Evolutionary conservation across 30 jellyfish, hydroid and myxozoan genomes (phyloP).

Genomic region (Aurelia sp.): DNA sequence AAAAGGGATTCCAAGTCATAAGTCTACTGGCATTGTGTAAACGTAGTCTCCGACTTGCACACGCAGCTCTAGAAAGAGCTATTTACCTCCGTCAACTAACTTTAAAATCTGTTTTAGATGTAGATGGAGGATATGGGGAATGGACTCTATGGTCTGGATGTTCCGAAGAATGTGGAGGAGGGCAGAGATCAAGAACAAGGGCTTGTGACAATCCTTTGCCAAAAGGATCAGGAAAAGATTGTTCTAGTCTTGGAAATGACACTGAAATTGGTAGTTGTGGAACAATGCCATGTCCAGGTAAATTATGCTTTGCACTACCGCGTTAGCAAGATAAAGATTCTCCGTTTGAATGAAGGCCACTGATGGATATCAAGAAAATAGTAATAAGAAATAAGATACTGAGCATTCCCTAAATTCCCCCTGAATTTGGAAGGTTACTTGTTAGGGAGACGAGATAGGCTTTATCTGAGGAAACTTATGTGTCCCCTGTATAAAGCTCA

Average conservation of each 20-base stretch:
- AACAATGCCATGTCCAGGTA: slow-evolving; percentile 62
- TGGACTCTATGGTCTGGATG: slow-evolving; percentile 80
- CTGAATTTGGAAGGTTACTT: too few relatives aligned
- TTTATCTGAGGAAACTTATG: too few relatives aligned
- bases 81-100: too few relatives aligned
- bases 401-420: too few relatives aligned
- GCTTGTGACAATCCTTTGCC: slow-evolving; percentile 77
- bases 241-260: slow-evolving; percentile 49
- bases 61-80: background rate
- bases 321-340: too few relatives aligned
- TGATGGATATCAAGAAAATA: too few relatives aligned
- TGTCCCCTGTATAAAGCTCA: too few relatives aligned
- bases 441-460: too few relatives aligned
- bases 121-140: slow-evolving; percentile 71
- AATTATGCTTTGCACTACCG: background rate
- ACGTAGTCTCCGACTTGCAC: background rate
- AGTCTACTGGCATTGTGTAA: too few relatives aligned
- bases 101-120: slow-evolving; percentile 14
- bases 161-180: slow-evolving; percentile 75
- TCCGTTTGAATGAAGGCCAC: too few relatives aligned
- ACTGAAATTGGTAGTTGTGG: slow-evolving; percentile 56
- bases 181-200: slow-evolving; percentile 54
- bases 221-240: slow-evolving; percentile 57
- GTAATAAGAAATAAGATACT: too few relatives aligned
- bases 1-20: too few relatives aligned